Conservation (phyloP, 53 echinoderm and acorn worm genomes). For the Holothuria scabra region DNA sequence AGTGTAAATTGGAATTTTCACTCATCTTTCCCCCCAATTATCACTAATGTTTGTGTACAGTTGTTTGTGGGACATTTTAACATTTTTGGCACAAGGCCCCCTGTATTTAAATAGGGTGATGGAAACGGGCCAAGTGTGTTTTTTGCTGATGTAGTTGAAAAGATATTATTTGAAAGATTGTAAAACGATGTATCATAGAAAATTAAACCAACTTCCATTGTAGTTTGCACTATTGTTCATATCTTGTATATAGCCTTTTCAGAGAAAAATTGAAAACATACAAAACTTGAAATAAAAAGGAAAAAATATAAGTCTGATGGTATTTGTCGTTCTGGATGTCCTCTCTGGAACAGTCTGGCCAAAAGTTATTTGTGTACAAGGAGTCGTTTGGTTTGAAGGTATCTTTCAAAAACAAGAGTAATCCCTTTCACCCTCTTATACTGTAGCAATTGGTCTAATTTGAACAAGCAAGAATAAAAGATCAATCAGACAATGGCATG, state of each 20-base stretch:
- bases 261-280: slow-evolving; percentile 41
- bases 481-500: too few relatives aligned
- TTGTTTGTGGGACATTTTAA: slow-evolving; percentile 36
- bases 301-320: not conserved
- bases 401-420: too few relatives aligned
- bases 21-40: not conserved
- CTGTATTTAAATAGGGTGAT: slow-evolving; percentile 24
- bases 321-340: too few relatives aligned
- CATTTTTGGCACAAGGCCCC: slow-evolving; percentile 27
- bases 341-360: too few relatives aligned
- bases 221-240: slow-evolving; percentile 60
- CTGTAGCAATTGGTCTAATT: too few relatives aligned
- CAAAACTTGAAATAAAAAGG: slow-evolving; percentile 39
- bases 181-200: slow-evolving; percentile 47
- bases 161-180: slow-evolving; percentile 25
- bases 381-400: too few relatives aligned
- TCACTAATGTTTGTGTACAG: slow-evolving; percentile 18
- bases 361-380: too few relatives aligned
- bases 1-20: too few relatives aligned
- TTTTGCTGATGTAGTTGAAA: slow-evolving; percentile 31
- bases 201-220: slow-evolving; percentile 52
- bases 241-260: slow-evolving; percentile 52
- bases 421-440: too few relatives aligned
- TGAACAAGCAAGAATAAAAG: too few relatives aligned
- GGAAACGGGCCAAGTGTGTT: not conserved